Evolutionary conservation across 2,113 vertebrate genomes (phyloP).

Genomic region (Charadrius vociferus): DNA sequence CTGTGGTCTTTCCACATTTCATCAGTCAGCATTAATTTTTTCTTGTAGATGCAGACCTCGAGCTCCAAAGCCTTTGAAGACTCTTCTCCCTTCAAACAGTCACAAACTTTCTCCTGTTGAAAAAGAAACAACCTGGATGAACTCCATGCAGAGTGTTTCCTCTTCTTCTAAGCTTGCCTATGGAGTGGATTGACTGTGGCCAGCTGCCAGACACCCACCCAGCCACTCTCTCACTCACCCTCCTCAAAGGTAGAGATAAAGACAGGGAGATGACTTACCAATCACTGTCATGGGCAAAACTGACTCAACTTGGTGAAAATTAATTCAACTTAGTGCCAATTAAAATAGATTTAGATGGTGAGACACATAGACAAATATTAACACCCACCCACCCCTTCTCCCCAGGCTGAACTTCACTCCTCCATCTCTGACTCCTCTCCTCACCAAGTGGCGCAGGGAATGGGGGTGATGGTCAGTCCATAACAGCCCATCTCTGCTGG

Average conservation of each 20-base stretch:
- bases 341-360: background rate
- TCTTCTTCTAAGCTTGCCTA: background rate
- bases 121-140: background rate
- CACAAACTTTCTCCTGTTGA: background rate
- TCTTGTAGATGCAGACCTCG: background rate
- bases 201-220: background rate
- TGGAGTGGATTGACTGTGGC: no score
- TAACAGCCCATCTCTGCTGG: background rate
- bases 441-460: accelerated
- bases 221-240: background rate
- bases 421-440: background rate
- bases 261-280: background rate
- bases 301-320: background rate
- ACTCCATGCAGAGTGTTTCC: background rate
- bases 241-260: background rate
- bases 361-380: background rate
- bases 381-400: background rate
- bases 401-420: background rate
- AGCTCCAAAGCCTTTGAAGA: background rate
- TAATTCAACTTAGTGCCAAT: background rate
- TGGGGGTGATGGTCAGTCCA: accelerated
- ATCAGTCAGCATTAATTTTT: background rate
- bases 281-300: background rate
- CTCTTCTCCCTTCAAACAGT: background rate
- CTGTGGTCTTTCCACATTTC: background rate